Base-by-base conservation (phyloP, 1,140 invertebrate species). In the Cherax destructor region DNA sequence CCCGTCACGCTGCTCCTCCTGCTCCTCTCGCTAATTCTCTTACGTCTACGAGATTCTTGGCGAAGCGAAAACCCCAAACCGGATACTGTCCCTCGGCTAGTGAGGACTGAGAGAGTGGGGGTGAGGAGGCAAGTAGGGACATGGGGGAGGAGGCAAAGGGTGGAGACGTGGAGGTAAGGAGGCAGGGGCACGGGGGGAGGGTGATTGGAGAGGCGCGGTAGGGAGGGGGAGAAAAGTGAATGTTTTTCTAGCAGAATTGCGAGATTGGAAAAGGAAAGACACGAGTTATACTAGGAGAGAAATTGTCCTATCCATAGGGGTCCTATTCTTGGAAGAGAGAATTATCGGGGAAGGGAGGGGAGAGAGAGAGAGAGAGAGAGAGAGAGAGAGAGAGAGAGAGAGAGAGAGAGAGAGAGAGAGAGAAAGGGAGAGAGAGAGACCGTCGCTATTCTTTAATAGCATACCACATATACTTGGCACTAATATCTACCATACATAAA, bases 21-120 rank as follows among this genome's bases (percentile, higher is more conserved):
- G 2, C 88, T 83, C 24, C 61, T n/a, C 49, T 21, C 88, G 11
- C 88, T 88, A 88, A 88, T 88, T 88, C 81, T 21, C 81, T 83
- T 78, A 76, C 80, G 61, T 83, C 88, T 77, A 24, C 52, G 76
- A 78, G 72, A 83, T 83, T 89, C 80, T 59, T 56, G 52, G 21
- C 61, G 86, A 49, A 81, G 86, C 86, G 78, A 89, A 89, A 89
- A 81, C 87, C 52, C 65, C 61, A 89, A 83, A 83, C 52, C 61
- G 79, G 65, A 83, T 77, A 76, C 79, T 77, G 65, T 52, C 81
- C 79, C 21, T 47, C 11, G 52, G 13, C 52, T 56, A 16, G 41
- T 6, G 50, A 47, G 50, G 11, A 13, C 21, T 10, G 11, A 56
- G 56, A 24, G 11, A 56, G 56, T 11, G 79, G 56, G 52, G n/a